These are phyloP conservation scores for Galago senegalensis DNA, from an alignment of 2,797 vertebrate species.

Conservation along the genomic window DNA sequence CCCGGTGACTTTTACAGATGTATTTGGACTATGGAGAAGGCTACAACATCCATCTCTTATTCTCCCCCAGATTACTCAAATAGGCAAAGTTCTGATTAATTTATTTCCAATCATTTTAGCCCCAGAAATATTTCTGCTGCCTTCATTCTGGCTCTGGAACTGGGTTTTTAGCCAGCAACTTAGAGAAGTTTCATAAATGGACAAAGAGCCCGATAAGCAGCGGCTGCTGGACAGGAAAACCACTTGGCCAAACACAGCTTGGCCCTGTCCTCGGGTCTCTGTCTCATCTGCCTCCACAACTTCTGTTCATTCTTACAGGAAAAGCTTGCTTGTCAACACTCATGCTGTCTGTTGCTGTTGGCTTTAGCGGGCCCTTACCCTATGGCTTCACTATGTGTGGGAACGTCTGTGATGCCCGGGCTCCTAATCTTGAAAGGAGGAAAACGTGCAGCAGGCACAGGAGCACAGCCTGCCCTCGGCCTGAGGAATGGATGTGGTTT, in stretches of 20 bases:
- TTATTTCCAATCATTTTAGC: constrained; percentile 68
- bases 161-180: constrained; percentile 75
- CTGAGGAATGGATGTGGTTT: constrained; percentile 51
- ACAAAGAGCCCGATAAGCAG: constrained; percentile 64
- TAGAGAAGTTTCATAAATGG: constrained; percentile 70
- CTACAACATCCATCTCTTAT: constrained; percentile 53
- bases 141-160: constrained; percentile 78
- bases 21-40: constrained; percentile 65
- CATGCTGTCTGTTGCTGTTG: constrained; percentile 62
- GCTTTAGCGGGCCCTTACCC: constrained; percentile 12
- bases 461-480: not conserved
- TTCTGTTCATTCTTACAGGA: constrained; percentile 53
- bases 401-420: constrained; percentile 34
- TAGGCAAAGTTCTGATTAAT: constrained; percentile 66
- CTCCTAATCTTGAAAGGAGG: constrained; percentile 74
- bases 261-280: not conserved
- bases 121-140: constrained; percentile 74
- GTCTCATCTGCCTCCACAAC: not conserved
- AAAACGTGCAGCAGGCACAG: not conserved
- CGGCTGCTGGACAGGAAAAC: constrained; percentile 34
- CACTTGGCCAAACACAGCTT: constrained; percentile 19
- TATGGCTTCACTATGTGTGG: constrained; percentile 62
- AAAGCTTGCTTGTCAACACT: constrained; percentile 59
- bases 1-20: constrained; percentile 59
- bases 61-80: constrained; percentile 75